These are phyloP conservation scores for Drosophila helvetica DNA, from an alignment of 2,888 invertebrate genomes.

Conservation along the genomic window DNA sequence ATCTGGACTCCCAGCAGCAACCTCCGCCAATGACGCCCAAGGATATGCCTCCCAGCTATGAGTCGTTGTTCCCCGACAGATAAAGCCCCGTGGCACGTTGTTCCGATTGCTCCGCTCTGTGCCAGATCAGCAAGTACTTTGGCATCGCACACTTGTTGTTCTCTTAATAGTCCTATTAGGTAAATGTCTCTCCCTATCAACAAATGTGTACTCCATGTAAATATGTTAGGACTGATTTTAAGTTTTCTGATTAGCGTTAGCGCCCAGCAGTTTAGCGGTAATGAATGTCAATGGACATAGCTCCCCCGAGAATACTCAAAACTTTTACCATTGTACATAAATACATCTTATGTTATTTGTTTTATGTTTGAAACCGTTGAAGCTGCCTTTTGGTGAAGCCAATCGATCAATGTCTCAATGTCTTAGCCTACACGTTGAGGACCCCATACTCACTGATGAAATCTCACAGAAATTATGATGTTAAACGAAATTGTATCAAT, in stretches of 20 bases:
- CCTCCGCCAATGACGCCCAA: slow-evolving; percentile 79
- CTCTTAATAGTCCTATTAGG: slow-evolving; percentile 51
- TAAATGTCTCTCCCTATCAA: slow-evolving; percentile 32
- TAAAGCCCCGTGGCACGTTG: slow-evolving; percentile 58
- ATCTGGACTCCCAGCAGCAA: slow-evolving; percentile 55
- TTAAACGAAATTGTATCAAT: slow-evolving; percentile 48
- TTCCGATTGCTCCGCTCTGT: slow-evolving; percentile 53
- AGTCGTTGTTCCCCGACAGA: slow-evolving; percentile 83
- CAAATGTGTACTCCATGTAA: slow-evolving; percentile 38
- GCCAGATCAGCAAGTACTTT: slow-evolving; percentile 58
- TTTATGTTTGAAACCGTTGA: slow-evolving; percentile 24
- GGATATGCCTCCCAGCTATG: slow-evolving; percentile 83
- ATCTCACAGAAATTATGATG: slow-evolving; percentile 37
- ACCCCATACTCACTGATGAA: slow-evolving; percentile 43
- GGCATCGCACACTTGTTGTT: slow-evolving; percentile 55
- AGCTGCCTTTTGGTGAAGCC: slow-evolving; percentile 31
- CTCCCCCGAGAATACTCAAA: slow-evolving; percentile 14
- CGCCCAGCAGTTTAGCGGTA: slow-evolving; percentile 11
- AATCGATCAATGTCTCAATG: slow-evolving; percentile 18
- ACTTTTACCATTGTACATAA: slow-evolving; percentile 39
- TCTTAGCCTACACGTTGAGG: neutral
- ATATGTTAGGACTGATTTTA: slow-evolving; percentile 52
- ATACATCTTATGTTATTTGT: slow-evolving; percentile 34
- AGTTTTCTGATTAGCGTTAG: slow-evolving; percentile 36
- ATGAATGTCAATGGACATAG: slow-evolving; percentile 12